Base-by-base conservation (phyloP, 2,888 invertebrate species). In the Sphaerophoria rueppellii region DNA sequence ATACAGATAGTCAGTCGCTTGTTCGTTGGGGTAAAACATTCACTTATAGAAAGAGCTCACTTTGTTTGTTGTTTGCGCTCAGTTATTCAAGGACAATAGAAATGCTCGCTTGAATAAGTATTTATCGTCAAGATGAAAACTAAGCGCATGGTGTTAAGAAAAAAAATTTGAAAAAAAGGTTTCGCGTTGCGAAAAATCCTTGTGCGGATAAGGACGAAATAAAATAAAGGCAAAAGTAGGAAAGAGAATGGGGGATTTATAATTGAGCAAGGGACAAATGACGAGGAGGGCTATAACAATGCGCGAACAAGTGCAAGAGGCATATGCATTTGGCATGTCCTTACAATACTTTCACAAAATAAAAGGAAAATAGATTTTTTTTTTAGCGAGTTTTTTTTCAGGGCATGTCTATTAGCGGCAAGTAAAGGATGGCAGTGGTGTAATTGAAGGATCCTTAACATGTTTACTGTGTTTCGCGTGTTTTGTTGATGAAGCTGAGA, bases 41-140 rank as follows among this genome's bases (percentile, higher is more conserved):
- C n/a, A 14, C 4, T 46, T 9, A 48, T 16, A 34, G 50, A 43
- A 65, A 50, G 65, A 50, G 16, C 37, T 12, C 46, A 16, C 48
- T 40, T 48, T 75, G 65, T 55, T 76, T 80, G 72, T 72, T 85
- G 72, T 73, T 76, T 81, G 75, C 76, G 69, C 76, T 76, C 85
- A 69, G 81, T 85, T 85, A 77, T 81, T 81, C 81, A 76, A 85
- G 81, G 76, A 85, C 74, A 85, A 85, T 85, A 81, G 77, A 81
- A 85, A 73, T 55, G 70, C 85, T 73, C 70, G 60, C 50, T 70
- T 85, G 73, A 85, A 85, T 85, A 70, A 77, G 85, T 85, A 77
- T 81, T 85, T 85, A 81, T 71, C 85, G 76, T 81, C 70, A 77
- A 85, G 76, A 76, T 63, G 75, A 67, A 71, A 67, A 65, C 61